Evolutionary conservation across 2,113 vertebrate genomes (phyloP).

Genomic region (Coregonus clupeaformis): DNA sequence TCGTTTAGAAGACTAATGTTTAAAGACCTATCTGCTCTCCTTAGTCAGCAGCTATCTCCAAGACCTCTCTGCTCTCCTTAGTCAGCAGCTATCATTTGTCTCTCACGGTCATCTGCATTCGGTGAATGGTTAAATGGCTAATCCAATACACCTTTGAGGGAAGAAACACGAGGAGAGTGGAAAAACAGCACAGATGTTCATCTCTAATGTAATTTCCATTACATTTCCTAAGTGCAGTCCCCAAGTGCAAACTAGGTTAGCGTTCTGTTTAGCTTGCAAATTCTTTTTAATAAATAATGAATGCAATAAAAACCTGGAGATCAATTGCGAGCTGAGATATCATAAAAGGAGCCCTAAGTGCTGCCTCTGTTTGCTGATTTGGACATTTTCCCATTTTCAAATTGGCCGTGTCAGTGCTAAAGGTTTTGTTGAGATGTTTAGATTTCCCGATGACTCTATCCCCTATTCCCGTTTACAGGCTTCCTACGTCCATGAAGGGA

Average conservation of each 20-base stretch:
- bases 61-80: slow-evolving; percentile 49
- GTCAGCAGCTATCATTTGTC: slow-evolving; percentile 53
- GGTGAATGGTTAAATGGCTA: slow-evolving; percentile 78
- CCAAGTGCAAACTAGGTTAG: slow-evolving; percentile 88
- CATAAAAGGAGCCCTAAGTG: slow-evolving; percentile 80
- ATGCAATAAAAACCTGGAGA: slow-evolving; percentile 87
- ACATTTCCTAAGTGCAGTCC: slow-evolving; percentile 90
- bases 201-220: slow-evolving; percentile 90
- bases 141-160: slow-evolving; percentile 85
- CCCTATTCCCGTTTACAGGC: background rate
- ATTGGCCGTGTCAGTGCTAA: slow-evolving; percentile 45
- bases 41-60: too few species aligned
- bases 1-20: background rate
- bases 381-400: slow-evolving; percentile 48
- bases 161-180: slow-evolving; percentile 67
- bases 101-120: slow-evolving; percentile 62
- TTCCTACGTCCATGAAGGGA: background rate
- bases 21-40: too few species aligned
- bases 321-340: slow-evolving; percentile 87
- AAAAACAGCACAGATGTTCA: slow-evolving; percentile 88
- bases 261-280: slow-evolving; percentile 92
- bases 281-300: slow-evolving; percentile 94
- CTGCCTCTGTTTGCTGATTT: slow-evolving; percentile 69
- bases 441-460: slow-evolving; percentile 15
- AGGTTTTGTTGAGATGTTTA: slow-evolving; percentile 45